A percentile compares a stretch with the other conserved stretches of the same genome.
These are phyloP conservation scores for Holothuria leucospilota DNA, from an alignment of 53 echinoderm and acorn worm species.

Conservation along the genomic window DNA sequence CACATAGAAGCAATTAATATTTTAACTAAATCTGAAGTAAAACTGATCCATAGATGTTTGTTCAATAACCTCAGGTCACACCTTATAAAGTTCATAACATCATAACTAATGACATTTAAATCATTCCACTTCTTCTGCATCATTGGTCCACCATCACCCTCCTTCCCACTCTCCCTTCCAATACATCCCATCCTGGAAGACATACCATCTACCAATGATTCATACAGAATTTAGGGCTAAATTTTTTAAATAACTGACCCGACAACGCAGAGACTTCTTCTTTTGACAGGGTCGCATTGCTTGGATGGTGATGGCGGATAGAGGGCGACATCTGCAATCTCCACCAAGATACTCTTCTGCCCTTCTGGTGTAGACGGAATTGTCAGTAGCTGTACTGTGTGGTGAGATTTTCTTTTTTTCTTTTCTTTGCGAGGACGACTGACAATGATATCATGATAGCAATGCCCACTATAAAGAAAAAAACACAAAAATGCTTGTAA, in stretches of 20 bases:
- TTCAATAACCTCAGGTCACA: too few relatives aligned
- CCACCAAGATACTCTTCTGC: constrained; percentile 84
- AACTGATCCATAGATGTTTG: too few relatives aligned
- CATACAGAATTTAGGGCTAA: too few relatives aligned
- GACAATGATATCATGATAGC: constrained; percentile 77
- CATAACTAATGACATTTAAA: too few relatives aligned
- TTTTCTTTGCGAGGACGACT: constrained; percentile 62
- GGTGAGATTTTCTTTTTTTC: constrained; percentile 64
- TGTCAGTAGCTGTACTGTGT: constrained; percentile 88
- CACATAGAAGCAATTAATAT: too few relatives aligned
- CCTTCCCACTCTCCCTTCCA: too few relatives aligned
- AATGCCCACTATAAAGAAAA: constrained; percentile 66
- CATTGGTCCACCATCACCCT: too few relatives aligned
- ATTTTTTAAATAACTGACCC: constrained; percentile 4
- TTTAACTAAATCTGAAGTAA: too few relatives aligned
- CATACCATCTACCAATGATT: too few relatives aligned
- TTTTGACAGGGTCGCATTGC: constrained; percentile 1
- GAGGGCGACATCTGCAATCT: constrained; percentile 65
- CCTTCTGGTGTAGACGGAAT: constrained; percentile 96
- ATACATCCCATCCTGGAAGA: too few relatives aligned
- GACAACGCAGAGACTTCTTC: constrained; percentile 46
- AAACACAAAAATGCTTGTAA: background rate
- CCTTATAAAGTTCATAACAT: too few relatives aligned
- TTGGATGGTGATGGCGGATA: constrained; percentile 45
- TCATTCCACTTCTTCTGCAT: too few relatives aligned